Conservation (phyloP, 2,888 invertebrate genomes). For the Flexamia atlantica region DNA sequence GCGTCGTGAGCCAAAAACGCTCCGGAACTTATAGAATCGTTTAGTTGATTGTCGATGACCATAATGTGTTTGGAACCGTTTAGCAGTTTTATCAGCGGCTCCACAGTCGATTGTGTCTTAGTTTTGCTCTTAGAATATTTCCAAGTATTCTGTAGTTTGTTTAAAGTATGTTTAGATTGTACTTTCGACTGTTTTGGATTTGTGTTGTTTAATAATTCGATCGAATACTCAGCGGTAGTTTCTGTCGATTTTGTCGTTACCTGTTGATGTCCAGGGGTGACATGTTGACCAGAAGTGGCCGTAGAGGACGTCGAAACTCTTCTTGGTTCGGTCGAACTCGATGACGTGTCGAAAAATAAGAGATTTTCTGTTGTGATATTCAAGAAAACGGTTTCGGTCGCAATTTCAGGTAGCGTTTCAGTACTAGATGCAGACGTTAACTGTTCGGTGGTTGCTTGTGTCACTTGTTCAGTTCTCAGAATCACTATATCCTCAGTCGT, state of each 20-base stretch:
- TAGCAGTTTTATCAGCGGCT: neutral
- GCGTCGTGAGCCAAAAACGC: conserved; percentile 13
- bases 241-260: neutral
- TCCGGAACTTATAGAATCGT: conserved; percentile 32
- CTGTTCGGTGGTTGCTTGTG: neutral
- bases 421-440: neutral
- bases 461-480: neutral
- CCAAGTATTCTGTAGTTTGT: neutral
- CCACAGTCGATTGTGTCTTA: neutral
- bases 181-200: neutral
- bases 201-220: neutral
- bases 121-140: conserved; percentile 10
- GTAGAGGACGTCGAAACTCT: neutral
- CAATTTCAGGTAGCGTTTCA: neutral
- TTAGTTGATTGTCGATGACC: conserved; percentile 28
- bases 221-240: neutral
- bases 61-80: neutral
- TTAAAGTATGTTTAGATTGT: neutral
- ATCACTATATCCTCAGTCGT: neutral
- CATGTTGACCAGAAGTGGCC: neutral
- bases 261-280: neutral
- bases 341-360: neutral
- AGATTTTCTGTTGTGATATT: neutral
- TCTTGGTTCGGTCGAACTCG: neutral
- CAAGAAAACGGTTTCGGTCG: neutral